A percentile compares a stretch with the other conserved stretches of the same genome.
Conservation (phyloP, 2,888 invertebrate species). For the Caenorhabditis sinica region DNA sequence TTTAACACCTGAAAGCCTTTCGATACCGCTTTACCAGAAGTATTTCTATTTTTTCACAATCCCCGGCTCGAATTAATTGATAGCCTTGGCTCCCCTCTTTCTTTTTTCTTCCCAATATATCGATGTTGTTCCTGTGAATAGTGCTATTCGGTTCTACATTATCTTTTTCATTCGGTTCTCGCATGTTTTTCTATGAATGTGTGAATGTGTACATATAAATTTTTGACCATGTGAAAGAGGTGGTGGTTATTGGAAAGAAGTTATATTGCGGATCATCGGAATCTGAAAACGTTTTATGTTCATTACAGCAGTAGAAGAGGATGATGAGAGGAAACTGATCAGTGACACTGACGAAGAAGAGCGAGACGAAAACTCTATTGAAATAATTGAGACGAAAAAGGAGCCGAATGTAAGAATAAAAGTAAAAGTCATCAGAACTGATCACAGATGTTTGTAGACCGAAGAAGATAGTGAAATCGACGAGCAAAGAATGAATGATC, state of each 20-base stretch:
- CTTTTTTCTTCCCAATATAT: not conserved
- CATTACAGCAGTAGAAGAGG: slow-evolving; percentile 39
- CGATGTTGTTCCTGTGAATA: slow-evolving; percentile 24
- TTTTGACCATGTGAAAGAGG: slow-evolving; percentile 11
- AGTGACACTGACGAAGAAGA: slow-evolving; percentile 51
- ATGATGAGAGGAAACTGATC: slow-evolving; percentile 40
- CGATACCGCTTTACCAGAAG: not conserved
- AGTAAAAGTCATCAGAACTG: not conserved
- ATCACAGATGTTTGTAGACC: slow-evolving; percentile 5
- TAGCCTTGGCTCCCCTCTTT: slow-evolving; percentile 14
- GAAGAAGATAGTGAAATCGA: slow-evolving; percentile 72
- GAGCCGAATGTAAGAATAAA: not conserved
- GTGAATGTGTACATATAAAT: slow-evolving; percentile 42
- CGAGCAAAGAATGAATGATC: slow-evolving; percentile 72
- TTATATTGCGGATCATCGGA: not conserved
- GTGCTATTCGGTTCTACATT: slow-evolving; percentile 15
- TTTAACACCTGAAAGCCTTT: not conserved
- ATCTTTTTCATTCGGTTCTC: slow-evolving; percentile 8
- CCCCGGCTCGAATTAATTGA: not conserved
- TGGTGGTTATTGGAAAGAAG: not conserved
- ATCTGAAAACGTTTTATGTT: not conserved
- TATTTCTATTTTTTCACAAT: not conserved
- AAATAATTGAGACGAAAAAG: slow-evolving; percentile 14
- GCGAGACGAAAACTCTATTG: not conserved
- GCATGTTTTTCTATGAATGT: slow-evolving; percentile 35